Percentiles rank a stretch among this genome's conserved stretches.
These are phyloP conservation scores for Bradysia coprophila DNA, from an alignment of 1,140 invertebrate species.

Conservation along the genomic window DNA sequence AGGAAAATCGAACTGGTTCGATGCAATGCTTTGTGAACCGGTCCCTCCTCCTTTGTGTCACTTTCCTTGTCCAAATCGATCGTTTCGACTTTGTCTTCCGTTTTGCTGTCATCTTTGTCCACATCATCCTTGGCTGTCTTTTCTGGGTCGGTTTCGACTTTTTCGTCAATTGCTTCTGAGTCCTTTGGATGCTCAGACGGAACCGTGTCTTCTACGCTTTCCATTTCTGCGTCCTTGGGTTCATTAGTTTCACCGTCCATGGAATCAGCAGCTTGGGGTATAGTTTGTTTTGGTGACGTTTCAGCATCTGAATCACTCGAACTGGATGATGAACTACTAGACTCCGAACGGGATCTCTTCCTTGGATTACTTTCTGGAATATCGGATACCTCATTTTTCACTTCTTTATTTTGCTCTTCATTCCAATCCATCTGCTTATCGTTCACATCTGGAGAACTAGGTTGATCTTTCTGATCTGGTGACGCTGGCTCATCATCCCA, in stretches of 20 bases:
- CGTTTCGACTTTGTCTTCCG: slow-evolving; percentile 6
- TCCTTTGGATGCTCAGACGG: too few relatives aligned
- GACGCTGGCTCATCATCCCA: too few relatives aligned
- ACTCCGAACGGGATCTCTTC: slow-evolving; percentile 2
- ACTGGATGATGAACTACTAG: slow-evolving; percentile 3
- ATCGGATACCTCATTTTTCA: not conserved
- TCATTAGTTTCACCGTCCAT: slow-evolving; percentile 6
- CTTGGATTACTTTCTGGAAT: not conserved
- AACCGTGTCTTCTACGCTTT: slow-evolving; percentile 23
- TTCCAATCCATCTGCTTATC: not conserved
- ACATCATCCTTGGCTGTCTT: slow-evolving; percentile 3
- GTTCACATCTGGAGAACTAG: too few relatives aligned
- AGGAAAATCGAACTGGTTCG: slow-evolving; percentile 95
- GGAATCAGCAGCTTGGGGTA: slow-evolving; percentile 8
- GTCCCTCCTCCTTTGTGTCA: slow-evolving; percentile 22
- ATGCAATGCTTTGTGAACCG: slow-evolving; percentile 55
- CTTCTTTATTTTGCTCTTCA: not conserved
- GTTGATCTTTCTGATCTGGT: too few relatives aligned
- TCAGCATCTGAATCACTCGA: not conserved
- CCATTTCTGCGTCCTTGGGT: slow-evolving; percentile 20
- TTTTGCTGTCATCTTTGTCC: slow-evolving; percentile 4
- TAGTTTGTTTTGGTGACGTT: slow-evolving; percentile 5
- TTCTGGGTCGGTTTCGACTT: slow-evolving; percentile 4
- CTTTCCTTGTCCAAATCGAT: slow-evolving; percentile 24
- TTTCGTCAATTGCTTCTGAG: slow-evolving; percentile 11